These are phyloP conservation scores for Hypocryptadius cinnamomeus DNA, from an alignment of 2,113 vertebrate genomes.

Conservation along the genomic window DNA sequence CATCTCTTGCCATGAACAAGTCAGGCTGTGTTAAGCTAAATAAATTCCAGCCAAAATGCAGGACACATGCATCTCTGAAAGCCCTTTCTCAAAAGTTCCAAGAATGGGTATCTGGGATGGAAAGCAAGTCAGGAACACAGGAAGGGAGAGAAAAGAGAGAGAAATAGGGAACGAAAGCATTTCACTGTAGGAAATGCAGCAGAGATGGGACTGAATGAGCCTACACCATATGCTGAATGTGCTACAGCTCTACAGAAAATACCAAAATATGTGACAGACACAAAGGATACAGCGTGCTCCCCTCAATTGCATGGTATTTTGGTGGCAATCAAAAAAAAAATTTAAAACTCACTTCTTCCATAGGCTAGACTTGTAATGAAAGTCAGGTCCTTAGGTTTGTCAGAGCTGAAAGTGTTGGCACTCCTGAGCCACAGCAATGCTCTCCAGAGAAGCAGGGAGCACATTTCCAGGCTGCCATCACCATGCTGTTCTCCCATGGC, in stretches of 20 bases:
- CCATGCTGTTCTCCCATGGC: accelerated
- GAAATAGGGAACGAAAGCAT: accelerated
- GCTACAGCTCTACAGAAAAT: background rate
- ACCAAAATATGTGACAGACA: background rate
- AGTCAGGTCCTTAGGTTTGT: background rate
- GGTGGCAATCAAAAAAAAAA: background rate
- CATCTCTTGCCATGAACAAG: background rate
- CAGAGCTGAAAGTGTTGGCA: background rate
- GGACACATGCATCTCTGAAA: background rate
- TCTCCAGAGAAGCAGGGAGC: background rate
- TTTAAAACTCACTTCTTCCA: background rate
- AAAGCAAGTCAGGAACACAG: background rate
- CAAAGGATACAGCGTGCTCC: accelerated
- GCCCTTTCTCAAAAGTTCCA: background rate
- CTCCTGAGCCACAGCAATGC: background rate
- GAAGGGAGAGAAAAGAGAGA: background rate
- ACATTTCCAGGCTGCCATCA: background rate
- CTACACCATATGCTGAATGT: background rate
- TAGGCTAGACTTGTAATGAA: background rate
- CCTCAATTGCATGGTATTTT: background rate
- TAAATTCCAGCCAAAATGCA: background rate
- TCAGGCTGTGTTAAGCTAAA: background rate
- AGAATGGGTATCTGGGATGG: background rate
- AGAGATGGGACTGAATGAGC: background rate
- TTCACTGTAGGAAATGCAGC: background rate